Evolutionary conservation across 2,113 vertebrate genomes (phyloP).

Genomic region (Vulpes vulpes): DNA sequence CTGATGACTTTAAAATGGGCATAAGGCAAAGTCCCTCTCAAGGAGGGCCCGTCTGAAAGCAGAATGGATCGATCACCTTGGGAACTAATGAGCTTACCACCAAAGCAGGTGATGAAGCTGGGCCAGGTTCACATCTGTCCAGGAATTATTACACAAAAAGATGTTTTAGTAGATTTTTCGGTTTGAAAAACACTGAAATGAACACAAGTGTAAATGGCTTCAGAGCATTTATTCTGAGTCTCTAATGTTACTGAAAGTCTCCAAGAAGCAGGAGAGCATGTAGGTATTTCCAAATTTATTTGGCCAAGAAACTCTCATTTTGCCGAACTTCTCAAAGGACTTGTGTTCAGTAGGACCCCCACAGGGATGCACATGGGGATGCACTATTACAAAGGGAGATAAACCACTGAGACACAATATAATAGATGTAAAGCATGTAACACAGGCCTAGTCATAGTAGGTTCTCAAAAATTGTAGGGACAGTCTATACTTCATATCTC

Average conservation of each 20-base stretch:
- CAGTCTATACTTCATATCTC: neutral
- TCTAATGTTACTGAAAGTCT: neutral
- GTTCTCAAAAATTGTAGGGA: neutral
- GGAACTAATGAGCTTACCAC: neutral
- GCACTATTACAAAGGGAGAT: neutral
- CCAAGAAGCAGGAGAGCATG: neutral
- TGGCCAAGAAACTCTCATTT: slow-evolving; percentile 5
- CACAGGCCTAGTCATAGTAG: neutral
- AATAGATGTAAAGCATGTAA: neutral
- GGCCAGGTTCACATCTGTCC: neutral
- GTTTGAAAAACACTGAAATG: slow-evolving; percentile 33
- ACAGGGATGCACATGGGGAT: neutral
- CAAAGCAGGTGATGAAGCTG: neutral
- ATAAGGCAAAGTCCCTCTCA: neutral
- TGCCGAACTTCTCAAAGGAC: slow-evolving; percentile 14
- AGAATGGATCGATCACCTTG: slow-evolving; percentile 6
- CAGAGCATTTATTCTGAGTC: neutral
- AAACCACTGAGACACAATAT: neutral
- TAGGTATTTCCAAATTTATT: slow-evolving; percentile 25
- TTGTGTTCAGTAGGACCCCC: neutral
- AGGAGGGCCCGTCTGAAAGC: neutral
- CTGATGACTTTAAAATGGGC: neutral
- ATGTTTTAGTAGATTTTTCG: neutral
- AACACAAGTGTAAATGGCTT: slow-evolving; percentile 9
- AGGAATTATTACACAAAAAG: neutral